Conservation (phyloP, 35 echinoderm and acorn worm genomes). For the Hemicentrotus pulcherrimus region DNA sequence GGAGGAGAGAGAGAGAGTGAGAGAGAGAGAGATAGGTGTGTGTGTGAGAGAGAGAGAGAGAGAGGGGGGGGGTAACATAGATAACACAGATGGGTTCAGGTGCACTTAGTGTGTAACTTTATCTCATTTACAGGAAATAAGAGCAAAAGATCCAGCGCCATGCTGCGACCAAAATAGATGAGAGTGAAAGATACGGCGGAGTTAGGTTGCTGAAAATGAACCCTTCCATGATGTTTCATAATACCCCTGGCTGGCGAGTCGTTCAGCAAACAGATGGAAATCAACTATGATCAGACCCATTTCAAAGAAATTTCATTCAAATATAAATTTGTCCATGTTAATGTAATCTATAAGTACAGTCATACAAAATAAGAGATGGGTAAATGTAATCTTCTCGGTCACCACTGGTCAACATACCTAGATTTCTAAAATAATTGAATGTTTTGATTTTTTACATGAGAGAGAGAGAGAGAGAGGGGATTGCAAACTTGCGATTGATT, state of each 20-base stretch:
- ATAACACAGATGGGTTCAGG: not conserved
- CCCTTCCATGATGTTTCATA: conserved; percentile 3
- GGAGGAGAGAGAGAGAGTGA: not conserved
- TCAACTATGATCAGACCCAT: not conserved
- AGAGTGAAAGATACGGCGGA: not conserved
- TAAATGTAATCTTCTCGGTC: no score
- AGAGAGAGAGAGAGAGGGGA: no score
- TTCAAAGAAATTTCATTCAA: not conserved
- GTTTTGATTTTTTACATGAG: no score
- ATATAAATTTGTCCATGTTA: not conserved
- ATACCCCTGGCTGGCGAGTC: not conserved
- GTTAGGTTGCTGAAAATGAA: conserved; percentile 10
- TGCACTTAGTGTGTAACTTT: not conserved
- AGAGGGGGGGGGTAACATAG: not conserved
- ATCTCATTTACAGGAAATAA: not conserved
- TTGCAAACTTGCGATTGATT: no score
- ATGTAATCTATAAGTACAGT: not conserved
- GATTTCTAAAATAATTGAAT: no score
- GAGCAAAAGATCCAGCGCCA: not conserved
- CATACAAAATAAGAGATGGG: no score
- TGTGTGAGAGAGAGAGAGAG: not conserved
- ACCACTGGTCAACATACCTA: no score
- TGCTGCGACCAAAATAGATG: not conserved
- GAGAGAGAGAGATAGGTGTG: not conserved
- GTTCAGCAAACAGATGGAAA: not conserved